phyloP scores from a whole-genome alignment of 2,888 invertebrate genomes.

The Drosophila anceps region DNA sequence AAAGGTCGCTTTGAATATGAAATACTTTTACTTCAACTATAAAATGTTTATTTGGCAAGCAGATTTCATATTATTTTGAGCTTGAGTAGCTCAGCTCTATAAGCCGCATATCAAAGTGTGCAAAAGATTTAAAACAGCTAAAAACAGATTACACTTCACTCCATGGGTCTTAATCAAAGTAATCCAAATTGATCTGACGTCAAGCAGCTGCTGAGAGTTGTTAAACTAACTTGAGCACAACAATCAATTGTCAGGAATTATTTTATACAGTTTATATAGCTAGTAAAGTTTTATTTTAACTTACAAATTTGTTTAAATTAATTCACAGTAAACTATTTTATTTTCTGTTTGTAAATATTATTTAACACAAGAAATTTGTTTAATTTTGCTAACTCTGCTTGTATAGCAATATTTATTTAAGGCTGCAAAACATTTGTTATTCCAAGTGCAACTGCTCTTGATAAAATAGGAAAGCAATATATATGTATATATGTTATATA shows the following conservation, averaged over 20 bases:
- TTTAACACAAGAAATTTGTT: neutral
- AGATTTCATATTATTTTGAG: neutral
- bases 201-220: neutral
- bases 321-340: neutral
- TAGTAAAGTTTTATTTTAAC: neutral
- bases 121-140: neutral
- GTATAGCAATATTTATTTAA: slow-evolving; percentile 9
- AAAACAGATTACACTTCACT: neutral
- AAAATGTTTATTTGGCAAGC: neutral
- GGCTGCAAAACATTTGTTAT: neutral
- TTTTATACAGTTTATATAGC: no score
- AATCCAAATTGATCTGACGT: neutral
- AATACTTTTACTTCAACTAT: neutral
- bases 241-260: no score
- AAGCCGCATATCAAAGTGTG: neutral
- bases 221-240: neutral
- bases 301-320: neutral
- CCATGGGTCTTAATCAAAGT: neutral
- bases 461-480: neutral
- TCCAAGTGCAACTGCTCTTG: neutral
- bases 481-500: neutral
- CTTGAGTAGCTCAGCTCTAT: neutral
- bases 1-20: neutral
- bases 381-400: neutral
- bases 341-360: neutral